Evolutionary conservation across 2,113 vertebrate species (phyloP), one percentile per base, ranked within the genome.

Genomic region (Vulpes lagopus): DNA sequence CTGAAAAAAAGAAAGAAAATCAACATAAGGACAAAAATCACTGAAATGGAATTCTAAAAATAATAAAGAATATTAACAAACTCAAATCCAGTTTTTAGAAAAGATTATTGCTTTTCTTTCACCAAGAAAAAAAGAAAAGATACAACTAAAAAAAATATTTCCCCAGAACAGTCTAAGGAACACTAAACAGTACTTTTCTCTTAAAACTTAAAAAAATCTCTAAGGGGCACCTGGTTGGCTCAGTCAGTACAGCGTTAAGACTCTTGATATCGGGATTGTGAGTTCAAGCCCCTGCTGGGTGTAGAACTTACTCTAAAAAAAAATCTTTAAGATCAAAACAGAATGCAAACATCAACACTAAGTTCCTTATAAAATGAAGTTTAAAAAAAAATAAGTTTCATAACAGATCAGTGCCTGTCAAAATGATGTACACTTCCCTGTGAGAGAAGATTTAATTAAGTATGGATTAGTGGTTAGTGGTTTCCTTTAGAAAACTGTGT

Each of bases 371-470:
- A 81, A 49, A 67, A 78, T 64, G 22, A 43, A 43, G 43, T 43
- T 43, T 43, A 7, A 43, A 43, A 43, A 43, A 43, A 43, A 43
- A 43, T 43, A 85, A 92, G 43, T n/a, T 93, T 53, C 23, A 57
- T n/a, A 86, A 86, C 4, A 95, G 25, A 55, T 49, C 14, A 67
- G 43, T 93, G 25, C 12, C 20, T 51, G 67, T 17, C 38, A 81
- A 92, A 74, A n/a, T 74, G n/a, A 55, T 64, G 11, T 35, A 17
- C n/a, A 11, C 14, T 10, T 91, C 43, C 51, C 65, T 74, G 9
- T 43, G 53, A 89, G 32, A 93, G 64, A 73, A 95, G 49, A 82
- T 80, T 92, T 88, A 85, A 60, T 90, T 95, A 91, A 69, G 82
- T 60, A 76, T 43, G 64, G 65, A 93, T 91, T 97, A 81, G 57